phyloP scores from a whole-genome alignment of 2,888 invertebrate genomes.

The Tenthredo scrophulariae region DNA sequence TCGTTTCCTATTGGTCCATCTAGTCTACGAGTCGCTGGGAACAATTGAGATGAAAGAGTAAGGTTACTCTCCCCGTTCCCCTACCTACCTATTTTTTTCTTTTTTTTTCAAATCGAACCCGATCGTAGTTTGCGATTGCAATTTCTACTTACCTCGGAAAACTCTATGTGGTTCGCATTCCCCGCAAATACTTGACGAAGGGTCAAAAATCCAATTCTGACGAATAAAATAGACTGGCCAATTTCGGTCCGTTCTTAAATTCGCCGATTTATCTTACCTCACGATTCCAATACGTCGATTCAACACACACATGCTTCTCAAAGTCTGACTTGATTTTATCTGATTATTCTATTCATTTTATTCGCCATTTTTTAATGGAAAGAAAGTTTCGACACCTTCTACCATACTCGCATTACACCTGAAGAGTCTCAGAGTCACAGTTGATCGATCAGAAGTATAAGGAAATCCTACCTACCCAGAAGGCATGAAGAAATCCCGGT shows the following conservation, averaged over 20 bases:
- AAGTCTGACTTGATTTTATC: background rate
- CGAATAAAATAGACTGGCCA: background rate
- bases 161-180: background rate
- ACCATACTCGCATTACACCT: background rate
- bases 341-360: background rate
- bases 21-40: background rate
- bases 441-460: slow-evolving; percentile 17
- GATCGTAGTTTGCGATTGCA: slow-evolving; percentile 23
- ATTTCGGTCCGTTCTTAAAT: background rate
- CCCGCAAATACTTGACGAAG: slow-evolving; percentile 10
- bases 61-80: background rate
- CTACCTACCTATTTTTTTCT: background rate
- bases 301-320: background rate
- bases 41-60: slow-evolving; percentile 45
- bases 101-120: slow-evolving; percentile 30
- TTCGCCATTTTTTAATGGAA: background rate
- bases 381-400: background rate
- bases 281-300: background rate
- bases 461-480: background rate
- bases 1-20: background rate
- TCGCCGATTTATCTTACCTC: background rate
- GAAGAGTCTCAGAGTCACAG: slow-evolving; percentile 24
- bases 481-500: background rate
- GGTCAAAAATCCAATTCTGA: background rate
- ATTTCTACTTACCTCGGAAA: slow-evolving; percentile 12